Conservation (phyloP, 2,797 vertebrate genomes). For the Pelobates cultripes region DNA sequence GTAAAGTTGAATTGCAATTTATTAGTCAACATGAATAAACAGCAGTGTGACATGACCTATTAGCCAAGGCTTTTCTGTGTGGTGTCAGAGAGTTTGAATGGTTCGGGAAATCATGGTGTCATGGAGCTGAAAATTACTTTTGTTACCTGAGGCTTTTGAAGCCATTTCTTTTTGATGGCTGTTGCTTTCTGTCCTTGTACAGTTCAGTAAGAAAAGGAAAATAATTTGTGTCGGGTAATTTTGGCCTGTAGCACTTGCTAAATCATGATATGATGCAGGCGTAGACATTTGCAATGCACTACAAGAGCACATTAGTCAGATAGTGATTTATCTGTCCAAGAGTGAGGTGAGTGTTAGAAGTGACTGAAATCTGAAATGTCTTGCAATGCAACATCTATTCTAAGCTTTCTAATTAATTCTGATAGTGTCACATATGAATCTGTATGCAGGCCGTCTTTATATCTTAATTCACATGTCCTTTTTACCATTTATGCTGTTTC, state of each 20-base stretch:
- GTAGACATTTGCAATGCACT: conserved; percentile 66
- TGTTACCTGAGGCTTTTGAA: conserved; percentile 72
- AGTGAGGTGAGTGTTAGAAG: conserved; percentile 62
- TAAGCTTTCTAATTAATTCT: neutral
- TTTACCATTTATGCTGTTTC: conserved; percentile 7
- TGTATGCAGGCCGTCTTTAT: neutral
- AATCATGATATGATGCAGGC: conserved; percentile 71
- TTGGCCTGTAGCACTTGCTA: conserved; percentile 74
- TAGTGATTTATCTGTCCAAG: conserved; percentile 65
- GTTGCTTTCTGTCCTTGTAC: conserved; percentile 55
- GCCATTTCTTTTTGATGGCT: conserved; percentile 70
- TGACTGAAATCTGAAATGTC: conserved; percentile 55
- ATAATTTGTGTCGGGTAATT: conserved; percentile 77
- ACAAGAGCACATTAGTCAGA: conserved; percentile 69
- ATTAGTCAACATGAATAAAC: neutral
- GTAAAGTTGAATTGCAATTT: no score
- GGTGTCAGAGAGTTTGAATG: conserved; percentile 63
- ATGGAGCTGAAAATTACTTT: conserved; percentile 77
- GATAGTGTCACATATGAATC: neutral
- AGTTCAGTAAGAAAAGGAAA: conserved; percentile 66
- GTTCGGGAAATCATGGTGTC: conserved; percentile 72
- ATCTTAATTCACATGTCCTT: neutral
- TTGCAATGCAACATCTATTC: neutral
- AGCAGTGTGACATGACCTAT: neutral
- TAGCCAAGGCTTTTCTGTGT: neutral